Evolutionary conservation across 2,888 invertebrate species (phyloP), one percentile per base, ranked within the genome.

Genomic region (Synergus itoensis): DNA sequence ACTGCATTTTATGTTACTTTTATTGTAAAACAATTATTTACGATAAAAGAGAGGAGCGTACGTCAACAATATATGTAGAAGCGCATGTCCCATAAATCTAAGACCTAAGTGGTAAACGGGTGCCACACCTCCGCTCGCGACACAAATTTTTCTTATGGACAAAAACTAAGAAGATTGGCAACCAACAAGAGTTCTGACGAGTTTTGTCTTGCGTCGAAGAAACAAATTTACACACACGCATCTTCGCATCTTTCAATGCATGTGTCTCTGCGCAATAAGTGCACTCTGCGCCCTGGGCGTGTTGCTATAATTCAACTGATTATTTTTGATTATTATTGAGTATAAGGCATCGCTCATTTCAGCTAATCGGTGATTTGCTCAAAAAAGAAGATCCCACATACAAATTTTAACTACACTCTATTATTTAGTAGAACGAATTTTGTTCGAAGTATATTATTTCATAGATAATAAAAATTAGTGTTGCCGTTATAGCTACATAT

Each of bases 41-140:
- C 7, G 60, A 21, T n/a, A 60, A 60, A 12, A 21, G n/a, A 60
- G 11, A 5, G 9, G 18, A 57, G 16, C 3, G 18, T 18, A 48
- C 16, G 18, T n/a, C 28, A 45, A 36, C 69, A 69, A 69, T 69
- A 40, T 9, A 60, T 21, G 28, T 28, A 60, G 60, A 21, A 21
- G 3, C 21, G 4, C 60, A 79, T 81, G 83, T 81, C 81, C 81
- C 85, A 82, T 86, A 87, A 87, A 87, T 86, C 86, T 82, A 84
- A 48, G 14, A 81, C 28, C 28, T 28, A 28, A 28, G 79, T 79
- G 77, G 80, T 80, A 82, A 86, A 86, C 86, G 84, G 79, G 85
- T 83, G 84, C 83, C 85, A 80, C 86, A 83, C 86, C 85, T 85
- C 81, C 79, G 75, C 73, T 78, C 76, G 67, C 80, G 84, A 78